Base-by-base conservation (phyloP, 2,797 vertebrate species). In the Erethizon dorsatum region DNA sequence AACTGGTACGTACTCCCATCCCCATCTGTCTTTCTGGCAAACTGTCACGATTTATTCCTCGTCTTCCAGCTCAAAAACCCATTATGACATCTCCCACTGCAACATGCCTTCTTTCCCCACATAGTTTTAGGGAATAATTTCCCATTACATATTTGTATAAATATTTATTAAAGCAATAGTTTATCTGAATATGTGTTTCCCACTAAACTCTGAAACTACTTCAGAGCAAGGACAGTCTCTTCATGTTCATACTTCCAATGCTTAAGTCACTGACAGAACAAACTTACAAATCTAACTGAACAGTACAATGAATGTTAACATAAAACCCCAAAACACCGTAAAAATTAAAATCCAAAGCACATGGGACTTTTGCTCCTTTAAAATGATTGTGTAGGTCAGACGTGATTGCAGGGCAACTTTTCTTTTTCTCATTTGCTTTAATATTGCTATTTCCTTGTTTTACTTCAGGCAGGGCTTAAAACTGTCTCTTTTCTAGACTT, bases 301-400 rank as follows among this genome's bases (percentile, higher is more conserved):
- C 11, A 45, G 45, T 31, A 22, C 47, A 14, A 54, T 50, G 10
- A 94, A 83, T 67, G 57, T 37, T 57, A 71, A 84, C 52, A 45
- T 57, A 73, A 61, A 77, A 41, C 31, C 18, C 24, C 45, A n/a
- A 94, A 91, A 73, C 14, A 57, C 6, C 37, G n/a, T 31, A n/a
- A 28, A 79, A 80, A 79, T 47, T 65, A 73, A 85, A 95, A 89
- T 41, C 45, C 93, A 75, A 96, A 85, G 73, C 22, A 85, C 14
- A 45, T 33, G 67, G 33, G 20, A 67, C 52, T 18, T 83, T 31
- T 75, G 22, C 77, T 63, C 41, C 57, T 86, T 88, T 86, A 78
- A 88, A 86, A 71, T 33, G 41, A 59, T 6, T 59, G 56, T 47
- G 9, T 56, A 54, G 47, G 45, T 63, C 52, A 85, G 41, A 31